Percentiles rank a stretch among this genome's conserved stretches.
Conservation (phyloP, 2,113 vertebrate species). For the Aptenodytes patagonicus region DNA sequence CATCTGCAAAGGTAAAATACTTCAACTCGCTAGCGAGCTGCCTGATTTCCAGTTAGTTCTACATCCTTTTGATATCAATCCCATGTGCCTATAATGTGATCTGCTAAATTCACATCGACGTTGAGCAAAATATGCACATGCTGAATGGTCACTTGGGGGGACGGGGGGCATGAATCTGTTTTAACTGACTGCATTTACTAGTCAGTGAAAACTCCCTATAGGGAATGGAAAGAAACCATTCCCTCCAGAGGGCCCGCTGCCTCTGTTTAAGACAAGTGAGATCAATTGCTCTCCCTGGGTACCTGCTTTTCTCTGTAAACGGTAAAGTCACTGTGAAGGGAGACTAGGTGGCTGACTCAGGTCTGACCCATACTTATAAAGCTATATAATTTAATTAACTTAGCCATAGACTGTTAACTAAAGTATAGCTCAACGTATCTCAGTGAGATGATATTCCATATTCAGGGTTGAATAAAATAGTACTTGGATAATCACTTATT, state of each 20-base stretch:
- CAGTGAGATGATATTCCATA: neutral
- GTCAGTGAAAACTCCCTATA: neutral
- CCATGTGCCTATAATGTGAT: neutral
- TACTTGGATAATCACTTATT: neutral
- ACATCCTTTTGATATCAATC: conserved; percentile 4
- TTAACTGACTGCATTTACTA: neutral
- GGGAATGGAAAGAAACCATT: neutral
- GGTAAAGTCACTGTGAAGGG: neutral
- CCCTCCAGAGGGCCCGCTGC: neutral
- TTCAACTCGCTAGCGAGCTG: neutral
- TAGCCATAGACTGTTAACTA: neutral
- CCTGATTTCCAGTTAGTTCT: neutral
- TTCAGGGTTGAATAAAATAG: neutral
- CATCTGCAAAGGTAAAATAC: conserved; percentile 23
- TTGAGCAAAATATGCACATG: neutral
- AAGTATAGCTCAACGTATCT: neutral
- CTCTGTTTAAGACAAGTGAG: neutral
- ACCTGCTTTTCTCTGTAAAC: neutral
- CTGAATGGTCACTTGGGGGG: neutral
- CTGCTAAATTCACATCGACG: neutral
- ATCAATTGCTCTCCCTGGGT: neutral
- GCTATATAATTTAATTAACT: neutral
- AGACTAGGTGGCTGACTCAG: neutral
- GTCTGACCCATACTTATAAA: neutral
- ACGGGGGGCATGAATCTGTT: neutral